Evolutionary conservation across 1,140 invertebrate species (phyloP), one percentile per base, ranked within the genome.

Genomic region (Drosophila pectinifera): DNA sequence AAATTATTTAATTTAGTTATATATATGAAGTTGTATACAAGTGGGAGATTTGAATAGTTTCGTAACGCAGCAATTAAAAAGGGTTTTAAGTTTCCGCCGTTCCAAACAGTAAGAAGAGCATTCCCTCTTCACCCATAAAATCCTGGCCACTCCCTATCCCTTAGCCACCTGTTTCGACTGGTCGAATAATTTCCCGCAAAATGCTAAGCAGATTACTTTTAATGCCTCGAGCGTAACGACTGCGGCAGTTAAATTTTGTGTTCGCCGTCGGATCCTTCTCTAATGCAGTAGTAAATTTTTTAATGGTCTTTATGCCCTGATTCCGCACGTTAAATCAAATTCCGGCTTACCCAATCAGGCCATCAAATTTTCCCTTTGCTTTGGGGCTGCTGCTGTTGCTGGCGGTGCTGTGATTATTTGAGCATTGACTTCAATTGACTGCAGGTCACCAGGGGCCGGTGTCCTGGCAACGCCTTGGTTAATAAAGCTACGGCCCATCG

Each of bases 171-270:
- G 65, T 74, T 85, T 86, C 20, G 18, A 18, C 38, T 70, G 72
- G 53, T 81, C 63, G 72, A 88, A 89, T 80, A 80, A 77, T 80
- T 83, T 74, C 38, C 59, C 74, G 46, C 73, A 67, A 78, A 73
- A 80, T 77, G 67, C 68, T 83, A 89, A 86, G 78, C 79, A 83
- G 79, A 88, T 88, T 88, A 78, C 79, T 64, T 80, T 88, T 43
- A 75, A 78, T 61, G 55, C 65, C 41, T 65, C 67, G 41, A 67
- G 70, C 83, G 83, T 79, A 73, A 83, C 79, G 83, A 86, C 79
- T 86, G 79, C 83, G 67, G 83, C 83, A 86, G 79, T 86, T 86
- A 73, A 88, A 79, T 83, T 79, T 64, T 76, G 58, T 59, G 74
- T 79, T 68, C 43, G 45, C 16, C 28, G 31, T n/a, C 46, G 69